phyloP scores from a whole-genome alignment of 2,888 invertebrate genomes.

The Falcaria lacertinaria region DNA sequence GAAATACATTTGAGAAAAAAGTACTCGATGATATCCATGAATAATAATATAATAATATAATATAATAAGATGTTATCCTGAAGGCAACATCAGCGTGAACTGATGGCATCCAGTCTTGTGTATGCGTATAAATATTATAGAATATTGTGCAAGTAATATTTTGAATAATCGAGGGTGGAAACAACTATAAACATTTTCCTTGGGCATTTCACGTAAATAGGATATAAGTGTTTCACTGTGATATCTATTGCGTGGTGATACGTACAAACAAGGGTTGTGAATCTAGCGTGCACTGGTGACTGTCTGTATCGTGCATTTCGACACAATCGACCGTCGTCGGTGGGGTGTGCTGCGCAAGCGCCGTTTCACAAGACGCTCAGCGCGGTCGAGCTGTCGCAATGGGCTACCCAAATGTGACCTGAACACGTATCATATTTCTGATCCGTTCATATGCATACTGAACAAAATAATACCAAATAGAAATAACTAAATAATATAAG shows the following conservation, averaged over 20 bases:
- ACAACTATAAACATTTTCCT: too few species aligned
- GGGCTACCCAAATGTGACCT: constrained; percentile 77
- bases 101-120: too few species aligned
- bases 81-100: too few species aligned
- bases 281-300: constrained; percentile 53
- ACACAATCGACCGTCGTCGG: constrained; percentile 62
- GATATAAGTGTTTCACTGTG: neutral
- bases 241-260: neutral
- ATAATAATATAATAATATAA: too few species aligned
- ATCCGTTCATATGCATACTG: constrained; percentile 41
- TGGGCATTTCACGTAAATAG: neutral
- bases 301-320: constrained; percentile 61
- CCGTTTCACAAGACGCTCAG: constrained; percentile 70
- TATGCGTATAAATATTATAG: too few species aligned
- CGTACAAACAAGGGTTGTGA: constrained; percentile 39
- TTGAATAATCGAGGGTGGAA: too few species aligned
- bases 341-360: constrained; percentile 74
- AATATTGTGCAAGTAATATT: too few species aligned
- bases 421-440: constrained; percentile 72
- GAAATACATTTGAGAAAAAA: too few species aligned
- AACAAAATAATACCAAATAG: constrained; percentile 12
- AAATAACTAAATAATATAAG: neutral
- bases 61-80: too few species aligned
- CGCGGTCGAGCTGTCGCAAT: constrained; percentile 72
- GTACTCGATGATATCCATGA: too few species aligned